A percentile compares a stretch with the other conserved stretches of the same genome.
Evolutionary conservation across 2,113 vertebrate genomes (phyloP).

Genomic region (Raja brachyura): DNA sequence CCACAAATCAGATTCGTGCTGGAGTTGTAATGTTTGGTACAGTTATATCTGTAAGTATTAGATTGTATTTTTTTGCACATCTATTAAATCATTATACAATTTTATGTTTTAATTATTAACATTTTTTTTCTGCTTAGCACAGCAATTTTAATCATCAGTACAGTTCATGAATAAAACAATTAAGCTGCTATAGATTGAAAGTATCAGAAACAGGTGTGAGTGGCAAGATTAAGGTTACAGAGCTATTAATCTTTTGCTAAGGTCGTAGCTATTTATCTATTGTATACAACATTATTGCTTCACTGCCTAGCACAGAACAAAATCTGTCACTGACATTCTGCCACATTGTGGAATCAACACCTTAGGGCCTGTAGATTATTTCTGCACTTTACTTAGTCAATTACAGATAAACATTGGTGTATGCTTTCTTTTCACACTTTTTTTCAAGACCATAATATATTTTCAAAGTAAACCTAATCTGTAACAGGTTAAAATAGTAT

Average conservation of each 20-base stretch:
- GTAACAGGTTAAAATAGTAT: not conserved
- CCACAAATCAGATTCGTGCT: not conserved
- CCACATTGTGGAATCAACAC: conserved; percentile 35
- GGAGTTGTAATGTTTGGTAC: not conserved
- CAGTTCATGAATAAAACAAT: conserved; percentile 23
- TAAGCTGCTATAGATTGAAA: conserved; percentile 28
- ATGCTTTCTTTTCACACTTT: conserved; percentile 12
- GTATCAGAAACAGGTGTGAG: conserved; percentile 15
- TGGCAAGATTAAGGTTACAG: conserved; percentile 33
- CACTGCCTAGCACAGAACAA: conserved; percentile 6
- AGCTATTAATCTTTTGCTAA: conserved; percentile 31
- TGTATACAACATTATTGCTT: not conserved
- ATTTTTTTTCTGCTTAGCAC: not conserved
- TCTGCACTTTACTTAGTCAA: conserved; percentile 38
- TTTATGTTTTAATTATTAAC: conserved; percentile 15
- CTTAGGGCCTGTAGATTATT: conserved; percentile 34
- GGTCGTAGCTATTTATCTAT: conserved; percentile 32
- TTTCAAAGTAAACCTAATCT: conserved; percentile 9
- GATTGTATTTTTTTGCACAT: conserved; percentile 3
- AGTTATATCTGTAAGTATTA: conserved; percentile 19
- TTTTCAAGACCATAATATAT: conserved; percentile 2
- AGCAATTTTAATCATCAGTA: conserved; percentile 14
- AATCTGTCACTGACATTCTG: conserved; percentile 30
- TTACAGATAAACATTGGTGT: not conserved
- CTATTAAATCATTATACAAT: conserved; percentile 13